Evolutionary conservation across 2,888 invertebrate species (phyloP).

Genomic region (Cryptophagus acutangulus): DNA sequence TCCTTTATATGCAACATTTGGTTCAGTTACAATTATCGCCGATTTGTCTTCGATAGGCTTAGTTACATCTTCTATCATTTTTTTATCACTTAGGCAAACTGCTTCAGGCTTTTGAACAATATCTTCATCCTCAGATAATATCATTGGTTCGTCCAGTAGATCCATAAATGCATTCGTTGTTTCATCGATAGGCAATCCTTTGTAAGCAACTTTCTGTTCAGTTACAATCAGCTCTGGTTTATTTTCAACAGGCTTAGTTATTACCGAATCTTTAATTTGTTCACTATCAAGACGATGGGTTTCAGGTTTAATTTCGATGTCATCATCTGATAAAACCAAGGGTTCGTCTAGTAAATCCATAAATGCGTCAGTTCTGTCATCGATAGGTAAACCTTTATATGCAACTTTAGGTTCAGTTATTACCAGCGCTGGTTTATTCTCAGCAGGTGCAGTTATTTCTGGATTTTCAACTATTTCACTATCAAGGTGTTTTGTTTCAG

Average conservation of each 20-base stretch:
- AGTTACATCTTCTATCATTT: slow-evolving; percentile 11
- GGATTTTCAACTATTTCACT: too few species aligned
- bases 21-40: slow-evolving; percentile 20
- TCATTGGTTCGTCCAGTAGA: slow-evolving; percentile 32
- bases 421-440: too few species aligned
- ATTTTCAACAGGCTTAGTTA: neutral
- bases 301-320: slow-evolving; percentile 16
- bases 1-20: slow-evolving; percentile 25
- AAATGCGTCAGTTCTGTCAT: slow-evolving; percentile 26
- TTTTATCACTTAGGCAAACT: slow-evolving; percentile 5
- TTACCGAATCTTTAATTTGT: slow-evolving; percentile 1
- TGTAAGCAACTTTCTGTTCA: slow-evolving; percentile 22
- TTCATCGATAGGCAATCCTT: slow-evolving; percentile 32
- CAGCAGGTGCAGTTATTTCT: too few species aligned
- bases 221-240: neutral
- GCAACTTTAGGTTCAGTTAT: too few species aligned
- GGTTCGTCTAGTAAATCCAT: slow-evolving; percentile 40
- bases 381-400: slow-evolving; percentile 28
- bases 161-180: slow-evolving; percentile 26
- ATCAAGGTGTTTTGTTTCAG: too few species aligned
- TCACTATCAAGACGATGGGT: neutral
- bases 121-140: slow-evolving; percentile 32
- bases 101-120: slow-evolving; percentile 12
- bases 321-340: slow-evolving; percentile 43
- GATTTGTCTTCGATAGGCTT: slow-evolving; percentile 23